Conservation (phyloP, 2,797 vertebrate genomes). For the Poecilia wingei region DNA sequence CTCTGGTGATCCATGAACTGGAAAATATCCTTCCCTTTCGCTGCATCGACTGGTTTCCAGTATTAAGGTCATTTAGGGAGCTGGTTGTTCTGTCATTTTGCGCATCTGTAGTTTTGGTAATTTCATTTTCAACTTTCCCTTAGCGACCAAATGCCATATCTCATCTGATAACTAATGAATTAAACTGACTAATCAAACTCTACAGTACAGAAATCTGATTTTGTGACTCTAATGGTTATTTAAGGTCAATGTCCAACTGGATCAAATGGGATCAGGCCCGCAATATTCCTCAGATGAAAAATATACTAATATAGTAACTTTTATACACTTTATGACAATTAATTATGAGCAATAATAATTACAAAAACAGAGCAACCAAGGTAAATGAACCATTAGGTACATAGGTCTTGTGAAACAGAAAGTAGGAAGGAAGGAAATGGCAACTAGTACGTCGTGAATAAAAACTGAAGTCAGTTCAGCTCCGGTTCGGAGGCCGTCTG, state of each 20-base stretch:
- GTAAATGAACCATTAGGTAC: background rate
- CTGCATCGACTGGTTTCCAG: background rate
- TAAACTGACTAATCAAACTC: background rate
- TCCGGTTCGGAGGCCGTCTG: background rate
- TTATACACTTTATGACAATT: no score
- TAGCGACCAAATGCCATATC: background rate
- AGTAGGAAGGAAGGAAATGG: background rate
- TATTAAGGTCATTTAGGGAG: background rate
- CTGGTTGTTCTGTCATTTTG: background rate
- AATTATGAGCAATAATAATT: no score
- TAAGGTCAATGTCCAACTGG: background rate
- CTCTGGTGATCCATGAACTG: background rate
- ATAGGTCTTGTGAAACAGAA: background rate
- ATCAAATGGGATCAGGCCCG: no score
- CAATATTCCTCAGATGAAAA: no score
- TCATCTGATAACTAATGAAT: background rate
- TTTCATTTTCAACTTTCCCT: background rate
- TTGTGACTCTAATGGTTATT: background rate
- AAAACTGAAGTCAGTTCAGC: background rate
- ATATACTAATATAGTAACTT: no score
- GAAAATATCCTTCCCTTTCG: background rate
- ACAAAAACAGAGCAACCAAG: background rate
- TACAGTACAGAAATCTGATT: background rate
- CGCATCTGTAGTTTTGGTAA: background rate
- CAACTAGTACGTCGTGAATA: background rate